A percentile compares a stretch with the other conserved stretches of the same genome.
These are phyloP conservation scores for Plebejus melissa DNA, from an alignment of 2,888 invertebrate genomes.

Conservation along the genomic window DNA sequence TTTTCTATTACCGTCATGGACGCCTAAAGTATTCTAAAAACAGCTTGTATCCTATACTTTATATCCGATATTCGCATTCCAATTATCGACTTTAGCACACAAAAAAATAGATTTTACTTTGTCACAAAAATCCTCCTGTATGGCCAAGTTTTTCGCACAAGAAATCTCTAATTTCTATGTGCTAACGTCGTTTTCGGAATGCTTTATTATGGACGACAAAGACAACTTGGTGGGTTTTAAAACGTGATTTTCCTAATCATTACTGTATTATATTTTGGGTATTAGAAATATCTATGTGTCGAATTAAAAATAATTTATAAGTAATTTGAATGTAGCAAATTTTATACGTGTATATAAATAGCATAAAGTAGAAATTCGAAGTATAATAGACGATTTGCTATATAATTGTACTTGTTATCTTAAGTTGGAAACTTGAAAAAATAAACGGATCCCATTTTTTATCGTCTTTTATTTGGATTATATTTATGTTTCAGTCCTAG, in stretches of 20 bases:
- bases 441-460: slow-evolving; percentile 19
- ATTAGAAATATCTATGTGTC: slow-evolving; percentile 40
- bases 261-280: slow-evolving; percentile 38
- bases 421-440: slow-evolving; percentile 34
- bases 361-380: slow-evolving; percentile 54
- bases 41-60: background rate
- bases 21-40: background rate
- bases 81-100: background rate
- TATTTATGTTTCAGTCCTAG: background rate
- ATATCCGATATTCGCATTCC: background rate
- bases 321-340: slow-evolving; percentile 63
- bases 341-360: slow-evolving; percentile 75
- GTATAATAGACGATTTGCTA: slow-evolving; percentile 70
- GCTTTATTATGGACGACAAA: background rate
- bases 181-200: background rate
- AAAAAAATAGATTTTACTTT: background rate
- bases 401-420: slow-evolving; percentile 70
- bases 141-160: slow-evolving; percentile 10
- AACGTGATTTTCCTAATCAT: background rate
- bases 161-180: background rate
- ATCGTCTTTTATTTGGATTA: background rate
- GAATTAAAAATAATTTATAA: slow-evolving; percentile 48
- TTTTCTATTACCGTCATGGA: background rate
- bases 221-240: background rate
- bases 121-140: background rate